phyloP scores from a whole-genome alignment of 2,797 vertebrate species.

The Natrix natrix region DNA sequence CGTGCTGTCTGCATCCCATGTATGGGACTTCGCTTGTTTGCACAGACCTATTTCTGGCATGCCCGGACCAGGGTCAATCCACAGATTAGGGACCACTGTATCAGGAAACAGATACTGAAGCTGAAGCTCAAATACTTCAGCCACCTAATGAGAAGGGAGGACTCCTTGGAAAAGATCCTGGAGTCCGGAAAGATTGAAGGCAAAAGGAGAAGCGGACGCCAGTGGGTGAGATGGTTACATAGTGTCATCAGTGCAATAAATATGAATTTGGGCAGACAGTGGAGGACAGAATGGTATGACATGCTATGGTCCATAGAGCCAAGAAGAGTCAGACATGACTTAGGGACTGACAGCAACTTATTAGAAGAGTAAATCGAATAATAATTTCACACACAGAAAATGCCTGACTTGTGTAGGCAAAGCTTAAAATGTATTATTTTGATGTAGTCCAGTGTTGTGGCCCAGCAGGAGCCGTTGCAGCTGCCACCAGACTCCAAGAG shows the following conservation, averaged over 20 bases:
- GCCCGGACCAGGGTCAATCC: fast-evolving
- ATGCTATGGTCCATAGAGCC: neutral
- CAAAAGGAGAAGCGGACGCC: neutral
- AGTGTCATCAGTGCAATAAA: neutral
- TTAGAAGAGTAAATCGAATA: neutral
- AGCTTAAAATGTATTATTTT: neutral
- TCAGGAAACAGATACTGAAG: neutral
- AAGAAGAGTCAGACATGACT: neutral
- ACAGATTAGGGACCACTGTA: neutral
- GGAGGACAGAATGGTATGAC: neutral
- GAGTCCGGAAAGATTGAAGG: neutral
- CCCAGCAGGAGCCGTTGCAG: no score
- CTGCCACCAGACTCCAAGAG: no score
- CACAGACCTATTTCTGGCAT: neutral
- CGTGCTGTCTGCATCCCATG: neutral
- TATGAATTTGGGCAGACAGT: neutral
- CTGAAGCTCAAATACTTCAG: neutral
- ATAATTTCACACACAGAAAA: neutral
- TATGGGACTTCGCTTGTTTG: neutral
- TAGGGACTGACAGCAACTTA: neutral
- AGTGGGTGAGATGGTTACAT: neutral
- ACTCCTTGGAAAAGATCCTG: neutral
- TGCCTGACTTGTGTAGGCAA: neutral
- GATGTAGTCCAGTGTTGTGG: neutral
- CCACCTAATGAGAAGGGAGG: neutral